Conservation (phyloP, 2,888 invertebrate genomes). For the Cremastinae sp. region DNA sequence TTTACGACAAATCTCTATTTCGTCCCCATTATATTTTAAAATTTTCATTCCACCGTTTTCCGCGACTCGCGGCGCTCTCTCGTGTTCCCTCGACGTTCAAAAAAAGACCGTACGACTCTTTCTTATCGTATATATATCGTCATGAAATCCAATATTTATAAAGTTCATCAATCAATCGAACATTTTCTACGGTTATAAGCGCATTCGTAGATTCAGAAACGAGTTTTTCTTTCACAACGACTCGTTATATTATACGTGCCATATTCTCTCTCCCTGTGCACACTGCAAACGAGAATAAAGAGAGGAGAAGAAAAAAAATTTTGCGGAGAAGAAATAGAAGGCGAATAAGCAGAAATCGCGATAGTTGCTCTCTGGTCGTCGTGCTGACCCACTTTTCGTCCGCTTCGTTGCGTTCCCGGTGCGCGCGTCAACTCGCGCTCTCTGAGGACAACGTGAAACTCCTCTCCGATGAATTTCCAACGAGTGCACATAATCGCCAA, state of each 20-base stretch:
- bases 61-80: no score
- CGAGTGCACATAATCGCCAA: slow-evolving; percentile 34
- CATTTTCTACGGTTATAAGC: slow-evolving; percentile 18
- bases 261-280: slow-evolving; percentile 25
- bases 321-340: background rate
- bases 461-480: slow-evolving; percentile 41
- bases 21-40: background rate
- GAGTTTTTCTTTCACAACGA: slow-evolving; percentile 49
- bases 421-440: slow-evolving; percentile 34
- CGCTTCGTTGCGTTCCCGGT: slow-evolving; percentile 55
- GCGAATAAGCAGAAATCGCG: slow-evolving; percentile 36
- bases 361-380: slow-evolving; percentile 32
- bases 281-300: slow-evolving; percentile 32
- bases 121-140: background rate
- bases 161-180: slow-evolving; percentile 19
- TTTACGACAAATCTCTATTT: slow-evolving; percentile 6
- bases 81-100: background rate
- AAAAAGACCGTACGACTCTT: background rate
- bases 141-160: slow-evolving; percentile 12
- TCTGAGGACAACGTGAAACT: slow-evolving; percentile 47
- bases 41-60: slow-evolving; percentile 13
- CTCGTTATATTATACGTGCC: slow-evolving; percentile 54
- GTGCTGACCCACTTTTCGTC: slow-evolving; percentile 58
- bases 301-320: slow-evolving; percentile 21
- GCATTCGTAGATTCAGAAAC: slow-evolving; percentile 28